Percentiles rank a stretch among this genome's conserved stretches.
These are phyloP conservation scores for Echinops telfairi DNA, from an alignment of 2,113 vertebrate genomes.

Conservation along the genomic window DNA sequence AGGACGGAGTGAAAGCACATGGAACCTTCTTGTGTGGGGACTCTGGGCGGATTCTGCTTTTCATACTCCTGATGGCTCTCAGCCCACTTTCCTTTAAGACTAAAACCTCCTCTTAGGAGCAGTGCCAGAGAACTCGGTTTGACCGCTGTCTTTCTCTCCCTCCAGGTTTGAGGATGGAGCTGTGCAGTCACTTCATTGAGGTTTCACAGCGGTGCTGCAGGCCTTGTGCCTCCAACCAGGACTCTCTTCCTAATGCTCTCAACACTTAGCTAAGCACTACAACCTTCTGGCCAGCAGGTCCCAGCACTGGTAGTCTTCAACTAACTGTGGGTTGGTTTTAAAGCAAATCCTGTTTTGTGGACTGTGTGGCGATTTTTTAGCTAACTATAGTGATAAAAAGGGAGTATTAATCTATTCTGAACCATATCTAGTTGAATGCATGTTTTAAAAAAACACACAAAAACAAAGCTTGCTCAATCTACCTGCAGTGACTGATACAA, in stretches of 20 bases:
- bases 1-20: not conserved
- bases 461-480: conserved; percentile 96
- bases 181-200: conserved; percentile 95
- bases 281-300: conserved; percentile 90
- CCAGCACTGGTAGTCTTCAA: conserved; percentile 93
- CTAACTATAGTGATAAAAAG: conserved; percentile 94
- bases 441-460: conserved; percentile 90
- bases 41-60: not conserved
- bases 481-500: conserved; percentile 96
- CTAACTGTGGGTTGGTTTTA: conserved; percentile 91
- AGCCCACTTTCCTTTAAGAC: not conserved
- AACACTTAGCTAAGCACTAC: conserved; percentile 91
- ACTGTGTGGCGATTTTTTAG: conserved; percentile 97
- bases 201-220: conserved; percentile 95
- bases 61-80: not conserved
- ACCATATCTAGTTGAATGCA: conserved; percentile 95
- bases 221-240: conserved; percentile 93
- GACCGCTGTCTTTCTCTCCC: conserved; percentile 19
- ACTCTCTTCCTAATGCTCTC: conserved; percentile 92
- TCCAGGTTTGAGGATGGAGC: conserved; percentile 94
- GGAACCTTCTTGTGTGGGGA: not conserved
- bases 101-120: not conserved
- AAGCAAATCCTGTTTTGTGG: conserved; percentile 94
- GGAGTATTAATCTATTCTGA: conserved; percentile 93
- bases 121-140: not conserved